Conservation (phyloP, 1,140 invertebrate genomes). For the Hyphantria cunea region DNA sequence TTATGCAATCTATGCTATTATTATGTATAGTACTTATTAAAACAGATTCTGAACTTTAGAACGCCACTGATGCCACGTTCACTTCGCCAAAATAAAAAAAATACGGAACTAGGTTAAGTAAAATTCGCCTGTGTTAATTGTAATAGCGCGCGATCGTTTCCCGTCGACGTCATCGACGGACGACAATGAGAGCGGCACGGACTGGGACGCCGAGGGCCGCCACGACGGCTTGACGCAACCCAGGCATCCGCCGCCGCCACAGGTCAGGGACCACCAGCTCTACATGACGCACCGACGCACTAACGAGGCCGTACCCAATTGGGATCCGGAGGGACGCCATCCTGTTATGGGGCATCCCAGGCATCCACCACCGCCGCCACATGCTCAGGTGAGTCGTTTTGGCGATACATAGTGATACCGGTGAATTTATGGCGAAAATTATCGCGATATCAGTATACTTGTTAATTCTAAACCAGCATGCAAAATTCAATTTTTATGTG, state of each 20-base stretch:
- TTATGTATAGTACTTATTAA: too few species aligned
- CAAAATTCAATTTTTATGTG: too few species aligned
- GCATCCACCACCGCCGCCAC: conserved; percentile 45
- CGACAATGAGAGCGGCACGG: conserved; percentile 85
- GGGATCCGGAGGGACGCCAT: conserved; percentile 15
- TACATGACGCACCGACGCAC: neutral
- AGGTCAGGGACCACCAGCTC: conserved; percentile 4
- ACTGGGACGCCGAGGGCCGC: conserved; percentile 62
- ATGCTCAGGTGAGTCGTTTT: conserved; percentile 16
- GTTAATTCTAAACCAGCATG: too few species aligned
- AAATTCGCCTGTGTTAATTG: neutral
- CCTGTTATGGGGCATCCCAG: conserved; percentile 9
- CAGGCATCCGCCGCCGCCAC: conserved; percentile 34
- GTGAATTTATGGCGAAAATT: too few species aligned
- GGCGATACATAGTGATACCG: too few species aligned
- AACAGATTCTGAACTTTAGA: too few species aligned
- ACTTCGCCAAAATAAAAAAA: too few species aligned
- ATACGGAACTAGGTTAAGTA: too few species aligned
- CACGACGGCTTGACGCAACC: conserved; percentile 37
- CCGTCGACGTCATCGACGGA: conserved; percentile 66
- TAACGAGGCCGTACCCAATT: neutral
- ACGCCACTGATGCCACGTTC: too few species aligned
- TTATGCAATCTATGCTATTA: too few species aligned
- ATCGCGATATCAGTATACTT: too few species aligned
- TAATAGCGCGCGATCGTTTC: conserved; percentile 85